These are phyloP conservation scores for Xiphydria camelus DNA, from an alignment of 2,888 invertebrate genomes.

Conservation along the genomic window DNA sequence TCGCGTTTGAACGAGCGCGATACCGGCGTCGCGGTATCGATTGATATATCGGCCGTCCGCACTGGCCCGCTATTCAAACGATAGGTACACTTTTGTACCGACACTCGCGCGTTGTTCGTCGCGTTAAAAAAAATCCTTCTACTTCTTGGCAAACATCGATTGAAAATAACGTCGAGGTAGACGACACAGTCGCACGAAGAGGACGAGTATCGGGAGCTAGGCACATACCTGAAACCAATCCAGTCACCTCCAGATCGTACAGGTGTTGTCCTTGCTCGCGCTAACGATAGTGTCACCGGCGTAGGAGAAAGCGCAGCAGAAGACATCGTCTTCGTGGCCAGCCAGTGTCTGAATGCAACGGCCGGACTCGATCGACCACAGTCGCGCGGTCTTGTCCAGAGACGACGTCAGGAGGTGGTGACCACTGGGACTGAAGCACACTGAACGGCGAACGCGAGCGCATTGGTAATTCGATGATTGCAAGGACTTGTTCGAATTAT, in stretches of 20 bases:
- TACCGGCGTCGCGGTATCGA: too few relatives aligned
- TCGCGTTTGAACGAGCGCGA: too few relatives aligned
- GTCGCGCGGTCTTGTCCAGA: constrained; percentile 72
- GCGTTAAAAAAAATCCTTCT: too few relatives aligned
- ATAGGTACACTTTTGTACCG: too few relatives aligned
- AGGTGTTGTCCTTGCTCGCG: constrained; percentile 82
- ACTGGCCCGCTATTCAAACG: too few relatives aligned
- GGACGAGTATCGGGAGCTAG: constrained; percentile 36
- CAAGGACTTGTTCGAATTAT: too few relatives aligned
- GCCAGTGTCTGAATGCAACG: constrained; percentile 72
- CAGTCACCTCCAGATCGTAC: constrained; percentile 78
- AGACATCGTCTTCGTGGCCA: constrained; percentile 79
- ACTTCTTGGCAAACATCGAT: too few relatives aligned
- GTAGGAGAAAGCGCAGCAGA: constrained; percentile 81
- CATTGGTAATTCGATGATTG: too few relatives aligned
- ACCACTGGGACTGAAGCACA: constrained; percentile 81
- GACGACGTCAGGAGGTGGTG: constrained; percentile 75
- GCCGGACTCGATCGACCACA: constrained; percentile 73
- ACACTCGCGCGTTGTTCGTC: too few relatives aligned
- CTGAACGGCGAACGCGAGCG: constrained; percentile 53
- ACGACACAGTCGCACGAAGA: constrained; percentile 38
- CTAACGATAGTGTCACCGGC: constrained; percentile 78
- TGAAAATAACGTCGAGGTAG: too few relatives aligned
- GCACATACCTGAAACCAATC: constrained; percentile 65
- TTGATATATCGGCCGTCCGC: too few relatives aligned